These are phyloP conservation scores for Pimephales promelas DNA, from an alignment of 2,113 vertebrate genomes.

Conservation along the genomic window DNA sequence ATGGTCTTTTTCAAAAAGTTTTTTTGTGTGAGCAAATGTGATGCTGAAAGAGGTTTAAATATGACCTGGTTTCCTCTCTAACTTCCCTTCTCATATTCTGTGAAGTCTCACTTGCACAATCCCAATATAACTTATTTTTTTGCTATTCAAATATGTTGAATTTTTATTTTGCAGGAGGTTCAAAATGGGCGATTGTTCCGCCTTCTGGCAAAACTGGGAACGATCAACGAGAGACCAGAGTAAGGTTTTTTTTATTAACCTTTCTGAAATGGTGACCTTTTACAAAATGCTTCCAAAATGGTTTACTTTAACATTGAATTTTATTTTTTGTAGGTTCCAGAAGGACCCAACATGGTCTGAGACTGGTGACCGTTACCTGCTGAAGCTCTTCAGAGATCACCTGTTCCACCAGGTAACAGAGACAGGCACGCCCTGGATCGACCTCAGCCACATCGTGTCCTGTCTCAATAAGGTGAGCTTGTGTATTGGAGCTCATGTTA, in stretches of 20 bases:
- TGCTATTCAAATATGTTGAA: background rate
- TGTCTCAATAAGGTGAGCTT: conserved; percentile 97
- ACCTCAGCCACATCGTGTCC: conserved; percentile 99
- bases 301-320: background rate
- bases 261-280: background rate
- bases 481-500: background rate
- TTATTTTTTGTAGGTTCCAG: conserved; percentile 83
- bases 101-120: background rate
- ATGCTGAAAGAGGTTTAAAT: conserved; percentile 5
- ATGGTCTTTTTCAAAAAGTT: background rate
- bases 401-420: conserved; percentile 99
- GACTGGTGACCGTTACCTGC: conserved; percentile 96
- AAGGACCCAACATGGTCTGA: conserved; percentile 98
- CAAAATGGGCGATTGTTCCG: conserved; percentile 98
- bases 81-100: background rate
- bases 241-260: conserved; percentile 73
- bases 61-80: conserved; percentile 5
- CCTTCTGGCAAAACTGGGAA: conserved; percentile 97
- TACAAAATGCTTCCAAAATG: background rate
- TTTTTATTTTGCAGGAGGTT: conserved; percentile 83
- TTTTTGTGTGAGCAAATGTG: background rate
- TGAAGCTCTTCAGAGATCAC: conserved; percentile 99
- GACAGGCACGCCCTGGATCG: conserved; percentile 96
- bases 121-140: background rate
- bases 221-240: conserved; percentile 99